Percentiles rank a stretch among this genome's conserved stretches.
Conservation (phyloP, 1,140 invertebrate genomes). For the Drosophila guanche region DNA sequence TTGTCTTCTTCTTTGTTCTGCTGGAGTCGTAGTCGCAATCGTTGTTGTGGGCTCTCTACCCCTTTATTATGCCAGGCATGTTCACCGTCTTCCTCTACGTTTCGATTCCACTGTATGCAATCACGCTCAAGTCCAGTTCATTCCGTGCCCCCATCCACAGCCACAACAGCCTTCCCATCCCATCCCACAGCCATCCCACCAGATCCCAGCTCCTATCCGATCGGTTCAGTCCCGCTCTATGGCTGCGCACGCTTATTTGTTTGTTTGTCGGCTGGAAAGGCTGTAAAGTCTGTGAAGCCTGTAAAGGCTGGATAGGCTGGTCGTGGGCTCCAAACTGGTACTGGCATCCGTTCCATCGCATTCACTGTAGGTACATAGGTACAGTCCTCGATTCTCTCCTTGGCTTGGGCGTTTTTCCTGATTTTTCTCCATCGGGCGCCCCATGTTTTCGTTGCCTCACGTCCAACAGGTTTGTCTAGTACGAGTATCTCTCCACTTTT, state of each 20-base stretch:
- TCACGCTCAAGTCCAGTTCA: constrained; percentile 53
- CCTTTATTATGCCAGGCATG: constrained; percentile 76
- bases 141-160: constrained; percentile 13
- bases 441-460: background rate
- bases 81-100: constrained; percentile 57
- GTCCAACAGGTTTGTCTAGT: constrained; percentile 77
- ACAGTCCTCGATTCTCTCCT: constrained; percentile 56
- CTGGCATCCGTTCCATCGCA: constrained; percentile 48
- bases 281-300: too few relatives aligned
- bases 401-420: constrained; percentile 62
- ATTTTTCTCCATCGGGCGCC: constrained; percentile 62
- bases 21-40: background rate
- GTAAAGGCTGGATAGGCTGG: too few relatives aligned
- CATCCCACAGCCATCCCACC: constrained; percentile 15
- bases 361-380: constrained; percentile 48
- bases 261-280: constrained; percentile 44
- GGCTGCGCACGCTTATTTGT: constrained; percentile 76
- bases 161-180: constrained; percentile 1
- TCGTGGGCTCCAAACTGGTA: constrained; percentile 74
- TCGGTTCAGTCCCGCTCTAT: constrained; percentile 47
- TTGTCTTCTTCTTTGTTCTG: constrained; percentile 4
- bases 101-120: constrained; percentile 57
- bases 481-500: constrained; percentile 42
- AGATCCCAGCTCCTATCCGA: background rate
- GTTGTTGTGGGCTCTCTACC: constrained; percentile 31